Evolutionary conservation across 2,797 vertebrate species (phyloP).

Genomic region (Scyliorhinus canicula): DNA sequence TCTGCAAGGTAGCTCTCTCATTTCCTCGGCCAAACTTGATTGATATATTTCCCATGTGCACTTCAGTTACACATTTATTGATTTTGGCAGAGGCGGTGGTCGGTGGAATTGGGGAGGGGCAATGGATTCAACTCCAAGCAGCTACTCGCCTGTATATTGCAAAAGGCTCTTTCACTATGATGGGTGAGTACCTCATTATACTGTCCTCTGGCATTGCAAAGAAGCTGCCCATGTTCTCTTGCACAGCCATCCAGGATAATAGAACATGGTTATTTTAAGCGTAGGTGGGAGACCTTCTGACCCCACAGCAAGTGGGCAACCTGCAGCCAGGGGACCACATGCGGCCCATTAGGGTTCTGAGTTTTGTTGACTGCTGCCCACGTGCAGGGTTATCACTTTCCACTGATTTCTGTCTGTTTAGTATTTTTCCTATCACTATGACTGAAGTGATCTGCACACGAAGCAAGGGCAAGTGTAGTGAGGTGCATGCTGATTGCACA

Average conservation of each 20-base stretch:
- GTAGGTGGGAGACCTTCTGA: neutral
- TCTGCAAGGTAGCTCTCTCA: no score
- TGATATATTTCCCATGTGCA: neutral
- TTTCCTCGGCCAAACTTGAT: neutral
- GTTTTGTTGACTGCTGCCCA: no score
- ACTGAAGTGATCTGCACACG: no score
- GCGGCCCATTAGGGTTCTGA: no score
- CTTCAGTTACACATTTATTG: neutral
- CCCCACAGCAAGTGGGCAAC: neutral
- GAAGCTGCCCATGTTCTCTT: neutral
- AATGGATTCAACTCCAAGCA: neutral
- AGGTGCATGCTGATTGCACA: no score
- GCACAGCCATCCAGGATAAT: neutral
- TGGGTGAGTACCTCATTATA: neutral
- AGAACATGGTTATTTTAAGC: neutral
- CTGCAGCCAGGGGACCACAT: no score
- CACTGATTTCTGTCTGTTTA: no score
- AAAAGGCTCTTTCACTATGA: neutral
- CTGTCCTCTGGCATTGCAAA: neutral
- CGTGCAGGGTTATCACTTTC: no score
- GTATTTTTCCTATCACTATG: no score
- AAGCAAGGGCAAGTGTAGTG: no score
- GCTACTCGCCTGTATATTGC: no score
- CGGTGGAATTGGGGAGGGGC: neutral
- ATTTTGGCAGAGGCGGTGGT: neutral